Conservation (phyloP, 1,140 invertebrate genomes). For the Lepidurus arcticus region DNA sequence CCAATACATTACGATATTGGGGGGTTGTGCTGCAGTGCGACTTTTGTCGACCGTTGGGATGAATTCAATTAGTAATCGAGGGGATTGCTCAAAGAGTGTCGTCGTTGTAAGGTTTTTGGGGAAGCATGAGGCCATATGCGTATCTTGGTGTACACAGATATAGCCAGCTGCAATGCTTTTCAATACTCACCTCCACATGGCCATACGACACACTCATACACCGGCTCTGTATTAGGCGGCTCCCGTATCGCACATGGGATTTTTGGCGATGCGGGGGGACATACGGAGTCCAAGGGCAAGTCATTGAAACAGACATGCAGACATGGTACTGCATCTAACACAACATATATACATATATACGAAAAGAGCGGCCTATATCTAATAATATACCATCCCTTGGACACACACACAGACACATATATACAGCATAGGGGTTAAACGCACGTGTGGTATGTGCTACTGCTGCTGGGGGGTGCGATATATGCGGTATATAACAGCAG, state of each 20-base stretch:
- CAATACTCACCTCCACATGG: constrained; percentile 3
- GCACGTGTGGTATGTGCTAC: constrained; percentile 13
- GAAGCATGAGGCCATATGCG: neutral
- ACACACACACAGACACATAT: neutral
- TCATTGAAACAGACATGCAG: neutral
- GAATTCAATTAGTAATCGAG: constrained; percentile 22
- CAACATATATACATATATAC: neutral
- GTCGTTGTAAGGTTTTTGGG: neutral
- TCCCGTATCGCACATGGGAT: neutral
- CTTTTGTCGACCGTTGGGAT: neutral
- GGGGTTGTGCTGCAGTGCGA: neutral
- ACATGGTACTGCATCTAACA: too few relatives aligned
- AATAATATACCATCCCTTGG: constrained; percentile 16
- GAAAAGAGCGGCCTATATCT: neutral
- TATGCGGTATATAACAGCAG: neutral
- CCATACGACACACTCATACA: constrained; percentile 4
- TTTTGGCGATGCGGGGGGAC: neutral
- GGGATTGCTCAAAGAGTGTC: constrained; percentile 7
- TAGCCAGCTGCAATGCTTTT: constrained; percentile 14
- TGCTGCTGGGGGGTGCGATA: neutral
- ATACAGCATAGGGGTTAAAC: neutral
- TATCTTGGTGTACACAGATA: neutral
- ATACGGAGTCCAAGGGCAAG: neutral
- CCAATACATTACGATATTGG: neutral
- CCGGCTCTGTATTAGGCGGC: neutral